phyloP scores from a whole-genome alignment of 2,797 vertebrate species.

The Anguilla megastoma region DNA sequence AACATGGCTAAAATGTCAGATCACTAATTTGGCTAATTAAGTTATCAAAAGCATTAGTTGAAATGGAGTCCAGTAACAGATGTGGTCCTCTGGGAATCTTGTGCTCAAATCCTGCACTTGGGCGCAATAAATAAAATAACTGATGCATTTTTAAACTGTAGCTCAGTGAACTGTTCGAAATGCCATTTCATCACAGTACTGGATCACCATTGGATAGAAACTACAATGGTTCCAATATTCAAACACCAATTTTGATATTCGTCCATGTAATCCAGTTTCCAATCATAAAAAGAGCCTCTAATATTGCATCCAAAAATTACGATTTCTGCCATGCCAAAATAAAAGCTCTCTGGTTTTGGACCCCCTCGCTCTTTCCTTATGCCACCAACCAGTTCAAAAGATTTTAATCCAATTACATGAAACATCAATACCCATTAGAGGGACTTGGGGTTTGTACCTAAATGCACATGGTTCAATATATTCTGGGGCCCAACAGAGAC shows the following conservation, averaged over 20 bases:
- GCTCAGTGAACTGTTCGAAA: not conserved
- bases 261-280: not conserved
- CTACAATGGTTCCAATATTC: not conserved
- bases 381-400: not conserved
- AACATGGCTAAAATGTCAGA: too few species aligned
- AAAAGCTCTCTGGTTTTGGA: not conserved
- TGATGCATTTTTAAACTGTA: not conserved
- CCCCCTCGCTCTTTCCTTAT: not conserved
- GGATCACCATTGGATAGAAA: slow-evolving; percentile 1
- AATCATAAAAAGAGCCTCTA: not conserved
- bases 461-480: slow-evolving; percentile 16
- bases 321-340: not conserved
- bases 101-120: not conserved
- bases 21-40: too few species aligned
- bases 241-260: not conserved
- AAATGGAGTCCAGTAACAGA: too few species aligned
- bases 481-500: not conserved
- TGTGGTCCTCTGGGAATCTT: too few species aligned
- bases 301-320: not conserved
- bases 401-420: slow-evolving; percentile 31
- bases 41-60: too few species aligned
- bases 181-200: not conserved
- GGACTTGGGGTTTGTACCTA: not conserved
- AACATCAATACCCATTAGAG: slow-evolving; percentile 25
- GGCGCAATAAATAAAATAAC: not conserved